A percentile compares a stretch with the other conserved stretches of the same genome.
These are phyloP conservation scores for Drosophila algonquin DNA, from an alignment of 2,888 invertebrate genomes.

Conservation along the genomic window DNA sequence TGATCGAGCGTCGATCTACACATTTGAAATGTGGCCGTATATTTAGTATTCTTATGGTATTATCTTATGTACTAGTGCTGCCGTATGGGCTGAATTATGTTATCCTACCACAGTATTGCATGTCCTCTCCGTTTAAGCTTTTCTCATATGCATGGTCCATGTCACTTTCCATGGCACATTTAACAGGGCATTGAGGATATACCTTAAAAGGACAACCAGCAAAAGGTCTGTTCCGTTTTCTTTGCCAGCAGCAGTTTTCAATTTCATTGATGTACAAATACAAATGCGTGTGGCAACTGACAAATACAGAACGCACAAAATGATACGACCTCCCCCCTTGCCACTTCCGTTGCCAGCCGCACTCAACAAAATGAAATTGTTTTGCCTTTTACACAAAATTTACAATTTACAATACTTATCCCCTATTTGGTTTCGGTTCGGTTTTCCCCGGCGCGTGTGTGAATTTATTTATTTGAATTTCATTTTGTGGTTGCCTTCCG, in stretches of 20 bases:
- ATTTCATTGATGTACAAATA: conserved; percentile 56
- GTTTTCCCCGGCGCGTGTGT: conserved; percentile 44
- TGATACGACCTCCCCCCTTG: conserved; percentile 7
- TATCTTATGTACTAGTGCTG: too few species aligned
- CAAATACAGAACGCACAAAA: conserved; percentile 11
- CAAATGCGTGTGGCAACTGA: conserved; percentile 9
- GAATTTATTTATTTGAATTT: conserved; percentile 74
- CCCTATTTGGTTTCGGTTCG: conserved; percentile 10
- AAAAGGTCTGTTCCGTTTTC: conserved; percentile 6
- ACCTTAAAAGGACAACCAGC: conserved; percentile 2
- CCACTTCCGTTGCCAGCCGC: background rate
- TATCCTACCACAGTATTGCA: too few species aligned
- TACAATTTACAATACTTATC: conserved; percentile 50
- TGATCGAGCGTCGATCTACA: too few species aligned
- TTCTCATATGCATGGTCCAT: background rate
- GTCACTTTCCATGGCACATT: background rate
- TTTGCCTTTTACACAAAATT: conserved; percentile 55
- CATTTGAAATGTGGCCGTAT: too few species aligned
- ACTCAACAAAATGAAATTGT: conserved; percentile 66
- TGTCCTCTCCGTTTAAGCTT: background rate
- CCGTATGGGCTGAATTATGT: too few species aligned
- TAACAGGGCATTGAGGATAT: conserved; percentile 9
- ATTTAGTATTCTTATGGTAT: too few species aligned
- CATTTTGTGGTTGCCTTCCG: conserved; percentile 66
- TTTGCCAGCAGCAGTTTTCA: conserved; percentile 54